Percentiles rank a stretch among this genome's conserved stretches.
Conservation (phyloP, 2,797 vertebrate genomes). For the Naso thynnoides region DNA sequence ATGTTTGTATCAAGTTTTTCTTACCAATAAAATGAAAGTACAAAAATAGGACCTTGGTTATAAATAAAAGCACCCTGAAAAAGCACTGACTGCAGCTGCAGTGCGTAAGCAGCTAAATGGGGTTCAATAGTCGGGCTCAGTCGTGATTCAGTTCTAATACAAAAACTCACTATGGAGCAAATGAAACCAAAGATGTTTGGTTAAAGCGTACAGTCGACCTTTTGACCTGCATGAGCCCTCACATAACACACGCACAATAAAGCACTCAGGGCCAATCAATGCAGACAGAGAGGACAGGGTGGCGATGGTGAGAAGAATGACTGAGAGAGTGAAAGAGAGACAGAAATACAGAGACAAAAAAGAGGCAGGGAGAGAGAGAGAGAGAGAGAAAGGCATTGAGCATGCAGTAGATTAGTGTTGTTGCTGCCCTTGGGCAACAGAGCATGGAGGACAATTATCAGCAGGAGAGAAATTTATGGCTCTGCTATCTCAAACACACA, state of each 20-base stretch:
- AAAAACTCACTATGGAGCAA: constrained; percentile 1
- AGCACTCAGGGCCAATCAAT: constrained; percentile 60
- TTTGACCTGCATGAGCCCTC: constrained; percentile 44
- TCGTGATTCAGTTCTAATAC: constrained; percentile 19
- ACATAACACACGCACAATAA: constrained; percentile 49
- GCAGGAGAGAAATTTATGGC: constrained; percentile 57
- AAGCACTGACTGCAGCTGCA: constrained; percentile 9
- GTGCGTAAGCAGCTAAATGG: background rate
- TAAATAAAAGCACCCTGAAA: background rate
- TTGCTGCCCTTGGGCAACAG: constrained; percentile 72
- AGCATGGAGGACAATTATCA: constrained; percentile 79
- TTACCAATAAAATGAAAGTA: background rate
- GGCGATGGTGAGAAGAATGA: constrained; percentile 42
- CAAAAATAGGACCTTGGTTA: constrained; percentile 6
- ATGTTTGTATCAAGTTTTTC: background rate
- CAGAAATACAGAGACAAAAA: constrained; percentile 23
- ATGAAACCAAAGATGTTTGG: constrained; percentile 30
- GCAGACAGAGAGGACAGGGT: constrained; percentile 37
- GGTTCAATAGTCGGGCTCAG: background rate
- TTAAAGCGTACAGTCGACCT: constrained; percentile 46
- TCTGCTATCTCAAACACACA: constrained; percentile 32
- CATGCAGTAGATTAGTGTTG: constrained; percentile 74
- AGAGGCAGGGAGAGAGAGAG: constrained; percentile 21
- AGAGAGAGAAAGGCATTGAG: constrained; percentile 50
- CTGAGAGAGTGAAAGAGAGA: constrained; percentile 47